Evolutionary conservation across 2,797 vertebrate genomes (phyloP).

Genomic region (Aselliscus stoliczkanus): DNA sequence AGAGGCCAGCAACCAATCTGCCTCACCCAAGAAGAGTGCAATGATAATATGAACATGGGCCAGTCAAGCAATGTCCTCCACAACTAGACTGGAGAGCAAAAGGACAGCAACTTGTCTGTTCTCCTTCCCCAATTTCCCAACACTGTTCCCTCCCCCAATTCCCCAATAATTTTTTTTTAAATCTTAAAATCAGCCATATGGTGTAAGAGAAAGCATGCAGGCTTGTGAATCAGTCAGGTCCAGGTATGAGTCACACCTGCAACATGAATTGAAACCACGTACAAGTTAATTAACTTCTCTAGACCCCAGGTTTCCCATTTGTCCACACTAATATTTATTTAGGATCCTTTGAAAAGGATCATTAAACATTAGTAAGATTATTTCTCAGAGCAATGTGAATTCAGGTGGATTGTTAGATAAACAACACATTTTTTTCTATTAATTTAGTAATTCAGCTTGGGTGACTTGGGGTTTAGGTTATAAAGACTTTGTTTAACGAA

Average conservation of each 20-base stretch:
- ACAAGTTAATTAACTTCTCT: neutral
- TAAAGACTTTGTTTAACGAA: neutral
- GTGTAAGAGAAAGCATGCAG: neutral
- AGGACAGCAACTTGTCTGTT: too few relatives aligned
- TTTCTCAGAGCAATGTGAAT: neutral
- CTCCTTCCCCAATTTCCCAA: too few relatives aligned
- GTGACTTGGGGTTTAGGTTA: neutral
- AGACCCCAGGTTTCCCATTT: neutral
- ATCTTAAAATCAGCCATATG: neutral
- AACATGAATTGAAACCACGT: neutral
- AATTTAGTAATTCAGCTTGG: neutral
- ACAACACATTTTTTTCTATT: neutral
- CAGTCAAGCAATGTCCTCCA: too few relatives aligned
- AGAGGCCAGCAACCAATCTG: too few relatives aligned
- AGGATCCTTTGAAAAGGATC: neutral
- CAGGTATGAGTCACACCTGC: neutral
- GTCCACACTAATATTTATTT: neutral
- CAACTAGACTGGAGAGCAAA: too few relatives aligned
- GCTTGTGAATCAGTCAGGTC: neutral
- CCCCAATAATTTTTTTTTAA: too few relatives aligned
- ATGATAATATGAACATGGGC: too few relatives aligned
- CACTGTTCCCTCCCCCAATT: too few relatives aligned
- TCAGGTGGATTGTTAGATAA: neutral
- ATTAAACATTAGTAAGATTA: neutral
- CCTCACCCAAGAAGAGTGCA: too few relatives aligned